These are phyloP conservation scores for Sinohyriopsis cumingii DNA, from an alignment of 2,888 invertebrate species.

Conservation along the genomic window DNA sequence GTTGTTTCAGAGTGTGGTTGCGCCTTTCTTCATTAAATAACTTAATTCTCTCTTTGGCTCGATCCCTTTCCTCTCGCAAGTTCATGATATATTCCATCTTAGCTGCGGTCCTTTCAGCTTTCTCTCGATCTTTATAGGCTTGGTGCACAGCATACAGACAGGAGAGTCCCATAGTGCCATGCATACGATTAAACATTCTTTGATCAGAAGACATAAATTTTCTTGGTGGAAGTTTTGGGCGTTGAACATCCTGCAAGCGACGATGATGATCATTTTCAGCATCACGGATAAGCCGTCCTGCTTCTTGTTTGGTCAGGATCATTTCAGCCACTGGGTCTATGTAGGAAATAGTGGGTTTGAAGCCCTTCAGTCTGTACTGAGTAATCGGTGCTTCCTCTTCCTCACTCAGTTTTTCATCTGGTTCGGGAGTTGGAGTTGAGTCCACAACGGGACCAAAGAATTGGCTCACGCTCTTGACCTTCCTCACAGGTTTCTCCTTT, in stretches of 20 bases:
- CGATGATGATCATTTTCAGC: conserved; percentile 62
- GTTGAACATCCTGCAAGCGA: conserved; percentile 32
- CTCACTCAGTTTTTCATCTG: conserved; percentile 22
- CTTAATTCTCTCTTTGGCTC: conserved; percentile 61
- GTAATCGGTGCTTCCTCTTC: conserved; percentile 57
- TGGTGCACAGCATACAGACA: conserved; percentile 69
- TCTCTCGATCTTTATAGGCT: conserved; percentile 67
- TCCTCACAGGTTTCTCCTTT: conserved; percentile 37
- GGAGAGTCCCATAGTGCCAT: conserved; percentile 67
- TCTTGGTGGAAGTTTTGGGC: conserved; percentile 37
- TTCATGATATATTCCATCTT: conserved; percentile 63
- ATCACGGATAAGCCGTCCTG: conserved; percentile 62
- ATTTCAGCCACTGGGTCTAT: conserved; percentile 66
- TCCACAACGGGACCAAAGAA: conserved; percentile 66
- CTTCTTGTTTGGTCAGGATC: conserved; percentile 61
- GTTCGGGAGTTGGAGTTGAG: conserved; percentile 35
- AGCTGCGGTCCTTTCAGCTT: conserved; percentile 58
- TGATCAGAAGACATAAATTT: conserved; percentile 52
- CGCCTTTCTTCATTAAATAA: conserved; percentile 63
- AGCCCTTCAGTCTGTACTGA: conserved; percentile 59
- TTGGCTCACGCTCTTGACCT: conserved; percentile 60
- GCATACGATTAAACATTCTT: conserved; percentile 58
- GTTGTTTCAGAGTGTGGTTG: conserved; percentile 48
- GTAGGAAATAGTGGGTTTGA: conserved; percentile 49
- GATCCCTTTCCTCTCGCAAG: conserved; percentile 61